These are phyloP conservation scores for Rhagophthalmus giganteus DNA, from an alignment of 2,888 invertebrate genomes.

Conservation along the genomic window DNA sequence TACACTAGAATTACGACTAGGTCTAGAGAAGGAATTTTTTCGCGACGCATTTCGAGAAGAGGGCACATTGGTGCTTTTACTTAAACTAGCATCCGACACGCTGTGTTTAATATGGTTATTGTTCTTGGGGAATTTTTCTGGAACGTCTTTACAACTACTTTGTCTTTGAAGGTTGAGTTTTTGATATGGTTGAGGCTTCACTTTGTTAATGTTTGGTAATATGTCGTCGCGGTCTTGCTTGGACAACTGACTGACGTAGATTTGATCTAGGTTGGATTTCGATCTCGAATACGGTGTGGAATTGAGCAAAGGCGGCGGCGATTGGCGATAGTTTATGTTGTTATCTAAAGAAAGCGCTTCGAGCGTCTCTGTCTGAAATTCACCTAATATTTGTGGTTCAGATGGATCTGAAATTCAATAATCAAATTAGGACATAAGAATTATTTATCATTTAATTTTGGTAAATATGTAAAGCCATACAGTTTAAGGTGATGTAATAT, in stretches of 20 bases:
- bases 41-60: conserved; percentile 41
- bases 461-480: no score
- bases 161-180: conserved; percentile 50
- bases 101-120: conserved; percentile 53
- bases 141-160: conserved; percentile 52
- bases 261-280: conserved; percentile 54
- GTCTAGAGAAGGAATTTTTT: conserved; percentile 53
- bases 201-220: conserved; percentile 42
- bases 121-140: conserved; percentile 41
- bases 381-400: conserved; percentile 56
- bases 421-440: no score
- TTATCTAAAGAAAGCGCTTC: conserved; percentile 53
- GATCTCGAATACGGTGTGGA: conserved; percentile 51
- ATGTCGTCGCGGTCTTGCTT: conserved; percentile 46
- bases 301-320: conserved; percentile 38
- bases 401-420: conserved; percentile 58
- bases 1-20: conserved; percentile 50
- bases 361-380: conserved; percentile 42
- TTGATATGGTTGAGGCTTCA: conserved; percentile 31
- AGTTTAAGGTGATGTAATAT: no score
- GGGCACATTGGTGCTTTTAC: conserved; percentile 41
- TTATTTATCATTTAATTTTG: not conserved
- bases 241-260: conserved; percentile 45
- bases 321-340: conserved; percentile 47
- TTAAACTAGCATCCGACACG: conserved; percentile 53